These are phyloP conservation scores for Myripristis jacobus DNA, from an alignment of 2,797 vertebrate species.

Conservation along the genomic window DNA sequence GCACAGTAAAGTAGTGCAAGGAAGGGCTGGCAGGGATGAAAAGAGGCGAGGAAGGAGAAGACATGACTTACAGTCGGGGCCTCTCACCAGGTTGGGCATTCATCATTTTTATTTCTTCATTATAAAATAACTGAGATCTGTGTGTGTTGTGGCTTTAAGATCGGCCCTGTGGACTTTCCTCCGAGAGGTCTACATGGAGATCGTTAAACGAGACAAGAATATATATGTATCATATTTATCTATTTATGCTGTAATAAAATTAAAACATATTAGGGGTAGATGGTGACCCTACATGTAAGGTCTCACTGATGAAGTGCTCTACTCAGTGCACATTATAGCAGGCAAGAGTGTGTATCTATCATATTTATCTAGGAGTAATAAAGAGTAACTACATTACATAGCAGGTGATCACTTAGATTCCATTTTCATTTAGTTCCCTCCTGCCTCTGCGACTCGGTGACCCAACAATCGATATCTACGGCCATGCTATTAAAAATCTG, in stretches of 20 bases:
- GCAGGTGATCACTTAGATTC: slow-evolving; percentile 78
- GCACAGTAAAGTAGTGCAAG: slow-evolving; percentile 43
- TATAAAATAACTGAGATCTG: slow-evolving; percentile 68
- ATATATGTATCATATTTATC: slow-evolving; percentile 76
- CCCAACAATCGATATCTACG: slow-evolving; percentile 77
- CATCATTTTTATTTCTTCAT: slow-evolving; percentile 76
- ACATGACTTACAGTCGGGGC: slow-evolving; percentile 55
- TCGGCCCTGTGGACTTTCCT: slow-evolving; percentile 71
- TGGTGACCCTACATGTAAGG: slow-evolving; percentile 69
- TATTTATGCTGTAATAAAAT: slow-evolving; percentile 77
- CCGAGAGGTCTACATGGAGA: slow-evolving; percentile 55
- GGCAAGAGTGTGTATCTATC: slow-evolving; percentile 74
- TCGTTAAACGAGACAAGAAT: slow-evolving; percentile 64
- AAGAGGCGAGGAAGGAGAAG: slow-evolving; percentile 19
- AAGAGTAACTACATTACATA: slow-evolving; percentile 79
- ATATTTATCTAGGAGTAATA: slow-evolving; percentile 81
- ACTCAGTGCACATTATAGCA: slow-evolving; percentile 67
- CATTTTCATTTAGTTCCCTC: slow-evolving; percentile 76
- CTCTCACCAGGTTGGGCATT: slow-evolving; percentile 61
- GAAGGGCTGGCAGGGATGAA: slow-evolving; percentile 44
- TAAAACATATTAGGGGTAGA: slow-evolving; percentile 62
- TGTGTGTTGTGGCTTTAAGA: slow-evolving; percentile 46
- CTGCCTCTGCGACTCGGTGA: slow-evolving; percentile 60
- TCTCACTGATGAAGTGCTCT: slow-evolving; percentile 66
- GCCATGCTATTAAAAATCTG: slow-evolving; percentile 70